Conservation (phyloP, 2,888 invertebrate genomes). For the Leistus spinibarbis region DNA sequence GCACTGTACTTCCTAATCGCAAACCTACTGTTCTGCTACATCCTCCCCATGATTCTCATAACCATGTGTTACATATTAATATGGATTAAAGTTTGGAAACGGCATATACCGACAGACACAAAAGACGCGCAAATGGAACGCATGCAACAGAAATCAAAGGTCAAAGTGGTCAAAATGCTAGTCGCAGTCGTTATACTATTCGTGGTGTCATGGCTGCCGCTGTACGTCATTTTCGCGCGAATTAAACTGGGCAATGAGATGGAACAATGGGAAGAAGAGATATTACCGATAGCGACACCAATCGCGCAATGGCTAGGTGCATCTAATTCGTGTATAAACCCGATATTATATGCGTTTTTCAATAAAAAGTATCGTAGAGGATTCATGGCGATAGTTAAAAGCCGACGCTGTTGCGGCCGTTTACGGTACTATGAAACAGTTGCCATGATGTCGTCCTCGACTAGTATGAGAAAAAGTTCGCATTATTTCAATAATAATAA, state of each 20-base stretch:
- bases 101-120: conserved; percentile 88
- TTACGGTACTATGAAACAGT: conserved; percentile 87
- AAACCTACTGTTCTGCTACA: conserved; percentile 88
- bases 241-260: conserved; percentile 81
- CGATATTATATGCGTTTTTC: conserved; percentile 92
- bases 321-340: conserved; percentile 95
- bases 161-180: conserved; percentile 94
- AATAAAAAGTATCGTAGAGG: conserved; percentile 92
- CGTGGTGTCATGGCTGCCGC: conserved; percentile 90
- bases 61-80: conserved; percentile 91
- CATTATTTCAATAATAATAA: conserved; percentile 77
- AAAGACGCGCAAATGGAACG: conserved; percentile 90
- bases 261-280: conserved; percentile 78
- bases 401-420: conserved; percentile 83
- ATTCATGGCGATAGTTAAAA: conserved; percentile 86
- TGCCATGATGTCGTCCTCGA: conserved; percentile 83
- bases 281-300: conserved; percentile 81
- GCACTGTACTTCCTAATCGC: conserved; percentile 87
- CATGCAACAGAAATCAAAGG: conserved; percentile 93
- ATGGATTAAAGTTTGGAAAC: conserved; percentile 85
- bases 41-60: conserved; percentile 88
- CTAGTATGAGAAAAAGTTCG: conserved; percentile 83
- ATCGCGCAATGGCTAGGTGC: conserved; percentile 92
- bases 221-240: conserved; percentile 87
- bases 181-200: conserved; percentile 92